Evolutionary conservation across 2,113 vertebrate genomes (phyloP), one percentile per base, ranked within the genome.

Genomic region (Daubentonia madagascariensis): DNA sequence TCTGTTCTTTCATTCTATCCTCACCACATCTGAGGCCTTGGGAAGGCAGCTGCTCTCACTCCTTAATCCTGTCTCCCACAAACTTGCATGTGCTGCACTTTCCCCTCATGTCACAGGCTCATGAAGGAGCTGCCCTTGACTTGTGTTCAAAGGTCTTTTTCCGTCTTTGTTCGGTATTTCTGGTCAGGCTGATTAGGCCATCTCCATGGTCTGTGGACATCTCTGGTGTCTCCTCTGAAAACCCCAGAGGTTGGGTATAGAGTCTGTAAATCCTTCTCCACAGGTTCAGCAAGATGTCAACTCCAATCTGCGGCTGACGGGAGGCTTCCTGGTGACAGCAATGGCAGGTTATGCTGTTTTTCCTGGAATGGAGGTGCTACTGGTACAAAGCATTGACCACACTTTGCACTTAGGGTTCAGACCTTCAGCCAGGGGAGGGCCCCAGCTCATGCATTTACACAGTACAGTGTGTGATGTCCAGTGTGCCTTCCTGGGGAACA

Each of bases 61-160:
- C 72, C 70, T 88, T 93, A 96, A 96, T 94, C 52, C 75, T 22
- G 4, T 86, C 79, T 97, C 59, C 79, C 43, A 63, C 59, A 92
- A 73, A 96, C 68, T 68, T 1, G 37, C 91, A 85, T 68, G 48
- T 28, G n/a, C 9, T 23, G 11, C 18, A 6, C 9, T n/a, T 81
- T 83, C 32, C 18, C 89, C 45, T 86, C 25, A 12, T 5, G 6
- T 22, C n/a, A 18, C 13, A 88, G 37, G 45, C 37, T 78, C 73
- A 4, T 0, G 13, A 40, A 79, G 13, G 14, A 54, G 12, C 57
- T 52, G 16, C 79, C 93, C 57, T 87, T 76, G 83, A 43, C 84
- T 93, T 89, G 50, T 50, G 40, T 43, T 37, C 11, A 25, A 65
- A 89, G n/a, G 11, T 68, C 61, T 23, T 96, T 81, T 61, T 76